Evolutionary conservation across 2,888 invertebrate genomes (phyloP).

Genomic region (Euzophera pinguis): DNA sequence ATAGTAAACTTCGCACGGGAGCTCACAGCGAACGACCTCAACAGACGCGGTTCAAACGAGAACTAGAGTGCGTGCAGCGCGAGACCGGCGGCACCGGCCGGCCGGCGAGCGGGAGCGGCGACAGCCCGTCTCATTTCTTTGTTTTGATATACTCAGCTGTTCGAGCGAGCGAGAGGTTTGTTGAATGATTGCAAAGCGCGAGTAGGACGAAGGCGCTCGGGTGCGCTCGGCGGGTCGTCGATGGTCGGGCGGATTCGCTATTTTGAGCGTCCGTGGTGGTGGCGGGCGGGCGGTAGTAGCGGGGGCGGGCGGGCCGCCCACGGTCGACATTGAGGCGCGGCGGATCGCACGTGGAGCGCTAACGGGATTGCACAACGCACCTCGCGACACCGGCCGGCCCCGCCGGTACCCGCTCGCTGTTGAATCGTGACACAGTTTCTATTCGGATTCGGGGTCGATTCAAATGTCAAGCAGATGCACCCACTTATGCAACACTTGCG

Average conservation of each 20-base stretch:
- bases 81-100: slow-evolving; percentile 69
- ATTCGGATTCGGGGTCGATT: slow-evolving; percentile 79
- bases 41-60: slow-evolving; percentile 68
- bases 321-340: slow-evolving; percentile 76
- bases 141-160: slow-evolving; percentile 81
- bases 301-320: slow-evolving; percentile 55
- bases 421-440: slow-evolving; percentile 77
- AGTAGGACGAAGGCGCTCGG: slow-evolving; percentile 35
- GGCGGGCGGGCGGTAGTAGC: slow-evolving; percentile 34
- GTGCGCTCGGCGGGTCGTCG: slow-evolving; percentile 35
- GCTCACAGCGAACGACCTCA: slow-evolving; percentile 66
- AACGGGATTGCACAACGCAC: slow-evolving; percentile 78
- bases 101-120: slow-evolving; percentile 76
- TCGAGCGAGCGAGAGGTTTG: slow-evolving; percentile 50
- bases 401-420: slow-evolving; percentile 57
- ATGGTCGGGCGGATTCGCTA: slow-evolving; percentile 54
- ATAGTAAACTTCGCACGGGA: slow-evolving; percentile 67
- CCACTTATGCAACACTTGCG: slow-evolving; percentile 69
- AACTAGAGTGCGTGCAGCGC: slow-evolving; percentile 67
- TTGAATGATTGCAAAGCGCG: slow-evolving; percentile 36
- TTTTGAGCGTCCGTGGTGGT: slow-evolving; percentile 41
- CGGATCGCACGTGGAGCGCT: slow-evolving; percentile 72
- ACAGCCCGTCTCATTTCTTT: slow-evolving; percentile 76
- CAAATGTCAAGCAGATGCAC: slow-evolving; percentile 79
- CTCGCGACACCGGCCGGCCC: slow-evolving; percentile 36